Percentiles rank a stretch among this genome's conserved stretches.
These are phyloP conservation scores for Chelonia mydas DNA, from an alignment of 2,797 vertebrate genomes.

Conservation along the genomic window DNA sequence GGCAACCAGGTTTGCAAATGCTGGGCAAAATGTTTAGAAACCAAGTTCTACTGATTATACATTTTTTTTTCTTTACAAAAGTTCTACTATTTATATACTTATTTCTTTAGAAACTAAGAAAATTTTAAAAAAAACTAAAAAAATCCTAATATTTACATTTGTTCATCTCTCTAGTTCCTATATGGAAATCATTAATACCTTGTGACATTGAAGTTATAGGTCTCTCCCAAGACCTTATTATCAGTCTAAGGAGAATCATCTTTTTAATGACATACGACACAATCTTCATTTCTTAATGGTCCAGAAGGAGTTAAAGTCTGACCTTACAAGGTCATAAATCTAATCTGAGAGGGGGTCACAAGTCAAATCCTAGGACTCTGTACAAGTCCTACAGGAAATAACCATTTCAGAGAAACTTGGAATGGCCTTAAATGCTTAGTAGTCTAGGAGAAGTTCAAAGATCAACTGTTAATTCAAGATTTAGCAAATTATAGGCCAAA, in stretches of 20 bases:
- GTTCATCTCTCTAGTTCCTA: not conserved
- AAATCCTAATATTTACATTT: not conserved
- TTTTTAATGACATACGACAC: not conserved
- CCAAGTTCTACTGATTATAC: not conserved
- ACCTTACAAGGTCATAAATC: conserved; percentile 57
- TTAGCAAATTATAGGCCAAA: not conserved
- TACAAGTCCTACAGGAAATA: conserved; percentile 63
- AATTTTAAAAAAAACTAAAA: not conserved
- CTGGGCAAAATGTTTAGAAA: not conserved
- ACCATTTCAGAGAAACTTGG: conserved; percentile 32
- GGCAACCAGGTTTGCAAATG: not conserved
- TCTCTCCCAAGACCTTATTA: not conserved
- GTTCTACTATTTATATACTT: not conserved
- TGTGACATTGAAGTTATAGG: not conserved
- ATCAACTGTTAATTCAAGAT: conserved; percentile 27
- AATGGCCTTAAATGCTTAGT: conserved; percentile 2
- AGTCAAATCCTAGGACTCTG: conserved; percentile 33
- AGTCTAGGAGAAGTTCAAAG: conserved; percentile 40
- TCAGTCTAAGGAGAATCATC: not conserved
- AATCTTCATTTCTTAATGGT: conserved; percentile 27
- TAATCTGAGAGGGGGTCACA: conserved; percentile 51
- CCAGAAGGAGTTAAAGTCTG: conserved; percentile 43
- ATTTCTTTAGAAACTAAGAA: not conserved
- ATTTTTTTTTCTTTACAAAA: not conserved
- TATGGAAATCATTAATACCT: not conserved